Conservation (phyloP, 2,888 invertebrate genomes). For the Cantharis lateralis region DNA sequence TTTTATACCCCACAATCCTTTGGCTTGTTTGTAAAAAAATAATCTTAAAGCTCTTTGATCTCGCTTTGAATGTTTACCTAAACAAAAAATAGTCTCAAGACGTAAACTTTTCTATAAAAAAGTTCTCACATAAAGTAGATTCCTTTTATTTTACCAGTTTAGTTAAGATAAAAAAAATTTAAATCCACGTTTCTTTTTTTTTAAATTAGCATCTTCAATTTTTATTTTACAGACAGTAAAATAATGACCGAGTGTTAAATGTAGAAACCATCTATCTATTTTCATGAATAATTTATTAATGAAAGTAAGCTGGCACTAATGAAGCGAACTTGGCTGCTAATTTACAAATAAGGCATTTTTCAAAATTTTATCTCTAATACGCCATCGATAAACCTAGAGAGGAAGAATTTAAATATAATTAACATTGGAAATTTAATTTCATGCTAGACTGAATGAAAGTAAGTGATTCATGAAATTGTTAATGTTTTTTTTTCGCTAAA, state of each 20-base stretch:
- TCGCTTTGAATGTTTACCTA: neutral
- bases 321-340: neutral
- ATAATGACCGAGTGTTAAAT: too few species aligned
- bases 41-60: neutral
- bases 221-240: too few species aligned
- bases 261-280: neutral
- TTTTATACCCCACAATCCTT: neutral
- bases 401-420: neutral
- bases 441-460: neutral
- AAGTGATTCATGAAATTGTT: neutral
- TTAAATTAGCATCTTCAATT: too few species aligned
- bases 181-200: too few species aligned
- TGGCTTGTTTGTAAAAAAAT: neutral
- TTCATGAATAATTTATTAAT: neutral
- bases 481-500: neutral
- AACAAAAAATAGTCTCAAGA: neutral
- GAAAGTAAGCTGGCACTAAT: neutral
- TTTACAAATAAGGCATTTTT: neutral
- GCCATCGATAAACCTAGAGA: neutral
- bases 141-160: too few species aligned
- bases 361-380: neutral
- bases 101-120: neutral
- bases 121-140: neutral
- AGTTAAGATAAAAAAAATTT: too few species aligned
- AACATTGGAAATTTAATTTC: neutral